Percentiles rank a stretch among this genome's conserved stretches.
phyloP scores from a whole-genome alignment of 2,113 vertebrate genomes.

The Aldabrachelys gigantea region DNA sequence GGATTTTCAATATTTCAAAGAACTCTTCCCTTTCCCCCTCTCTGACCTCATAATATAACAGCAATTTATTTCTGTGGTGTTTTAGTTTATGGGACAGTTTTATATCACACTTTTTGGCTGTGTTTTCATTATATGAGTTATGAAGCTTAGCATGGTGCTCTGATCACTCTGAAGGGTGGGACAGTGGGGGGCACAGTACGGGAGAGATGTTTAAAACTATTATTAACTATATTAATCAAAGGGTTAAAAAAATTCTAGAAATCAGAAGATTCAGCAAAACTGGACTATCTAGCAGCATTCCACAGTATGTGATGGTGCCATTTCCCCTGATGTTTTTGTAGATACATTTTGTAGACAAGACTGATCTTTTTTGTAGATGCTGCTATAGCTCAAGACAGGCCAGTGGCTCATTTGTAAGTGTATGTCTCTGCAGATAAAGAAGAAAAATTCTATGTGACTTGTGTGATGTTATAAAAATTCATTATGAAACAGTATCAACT shows the following conservation, averaged over 20 bases:
- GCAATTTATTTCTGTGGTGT: background rate
- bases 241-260: background rate
- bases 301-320: slow-evolving; percentile 24
- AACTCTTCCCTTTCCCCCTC: background rate
- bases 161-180: background rate
- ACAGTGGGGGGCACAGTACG: background rate
- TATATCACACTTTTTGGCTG: rapidly evolving
- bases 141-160: background rate
- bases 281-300: background rate
- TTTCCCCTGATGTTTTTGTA: slow-evolving; percentile 55
- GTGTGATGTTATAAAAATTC: slow-evolving; percentile 68
- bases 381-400: slow-evolving; percentile 42
- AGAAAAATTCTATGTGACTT: slow-evolving; percentile 68
- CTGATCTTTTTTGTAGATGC: slow-evolving; percentile 59
- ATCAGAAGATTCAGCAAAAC: slow-evolving; percentile 21
- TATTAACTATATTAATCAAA: background rate
- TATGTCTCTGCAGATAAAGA: slow-evolving; percentile 62
- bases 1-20: slow-evolving; percentile 3
- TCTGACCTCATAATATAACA: background rate
- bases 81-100: background rate
- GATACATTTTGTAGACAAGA: slow-evolving; percentile 48
- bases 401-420: slow-evolving; percentile 70
- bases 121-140: background rate
- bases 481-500: slow-evolving; percentile 10
- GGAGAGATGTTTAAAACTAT: background rate